Conservation (phyloP, 2,888 invertebrate species). For the Apoda limacodes region DNA sequence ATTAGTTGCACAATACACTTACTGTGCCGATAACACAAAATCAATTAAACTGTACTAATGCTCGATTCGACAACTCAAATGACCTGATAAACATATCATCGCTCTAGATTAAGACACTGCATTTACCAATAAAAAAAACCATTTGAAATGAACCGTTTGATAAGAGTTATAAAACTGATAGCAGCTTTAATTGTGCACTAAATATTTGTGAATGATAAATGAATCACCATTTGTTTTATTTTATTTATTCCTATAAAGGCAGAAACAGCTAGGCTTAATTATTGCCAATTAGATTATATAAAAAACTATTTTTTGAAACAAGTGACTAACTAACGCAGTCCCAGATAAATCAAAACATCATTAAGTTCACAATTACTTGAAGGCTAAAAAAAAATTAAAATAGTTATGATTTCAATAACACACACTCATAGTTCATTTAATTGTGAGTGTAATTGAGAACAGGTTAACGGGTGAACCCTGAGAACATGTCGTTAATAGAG, state of each 20-base stretch:
- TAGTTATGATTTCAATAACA: too few species aligned
- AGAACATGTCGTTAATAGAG: conserved; percentile 63
- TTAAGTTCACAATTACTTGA: too few species aligned
- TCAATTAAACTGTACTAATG: conserved; percentile 17
- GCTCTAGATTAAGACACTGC: conserved; percentile 20
- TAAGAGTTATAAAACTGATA: conserved; percentile 26
- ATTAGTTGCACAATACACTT: conserved; percentile 11
- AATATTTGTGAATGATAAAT: too few species aligned
- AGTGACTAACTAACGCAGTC: too few species aligned
- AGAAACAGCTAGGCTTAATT: conserved; percentile 1
- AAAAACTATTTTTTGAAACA: too few species aligned
- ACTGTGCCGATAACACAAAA: conserved; percentile 14
- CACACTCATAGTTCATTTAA: conserved; percentile 27
- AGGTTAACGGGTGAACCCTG: conserved; percentile 43
- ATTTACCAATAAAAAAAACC: conserved; percentile 23
- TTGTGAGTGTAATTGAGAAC: conserved; percentile 48
- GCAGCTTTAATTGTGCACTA: conserved; percentile 25
- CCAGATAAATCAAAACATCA: too few species aligned
- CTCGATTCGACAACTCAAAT: conserved; percentile 22
- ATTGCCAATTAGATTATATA: too few species aligned
- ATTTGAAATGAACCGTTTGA: conserved; percentile 21
- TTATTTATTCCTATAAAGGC: conserved; percentile 2
- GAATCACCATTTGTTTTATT: too few species aligned
- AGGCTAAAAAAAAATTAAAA: too few species aligned
- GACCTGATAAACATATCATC: conserved; percentile 14